phyloP scores from a whole-genome alignment of 2,888 invertebrate genomes.

The Prosopocoilus inquinatus region DNA sequence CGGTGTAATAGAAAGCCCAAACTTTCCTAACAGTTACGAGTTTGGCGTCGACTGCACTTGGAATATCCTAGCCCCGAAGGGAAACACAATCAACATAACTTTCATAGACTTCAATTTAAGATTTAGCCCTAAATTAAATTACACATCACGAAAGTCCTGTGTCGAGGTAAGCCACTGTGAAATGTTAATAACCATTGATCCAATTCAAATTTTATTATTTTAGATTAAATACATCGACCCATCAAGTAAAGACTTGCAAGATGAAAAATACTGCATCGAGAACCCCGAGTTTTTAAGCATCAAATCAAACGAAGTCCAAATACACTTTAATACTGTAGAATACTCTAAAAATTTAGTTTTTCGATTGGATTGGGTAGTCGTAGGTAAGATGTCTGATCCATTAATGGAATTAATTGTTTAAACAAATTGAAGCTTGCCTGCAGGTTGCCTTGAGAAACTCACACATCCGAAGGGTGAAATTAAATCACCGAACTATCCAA shows the following conservation, averaged over 20 bases:
- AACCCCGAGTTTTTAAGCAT: slow-evolving; percentile 38
- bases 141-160: slow-evolving; percentile 49
- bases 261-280: too few species aligned
- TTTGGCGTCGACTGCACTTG: slow-evolving; percentile 69
- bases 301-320: slow-evolving; percentile 56
- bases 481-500: slow-evolving; percentile 64
- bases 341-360: slow-evolving; percentile 65
- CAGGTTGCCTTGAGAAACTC: slow-evolving; percentile 69
- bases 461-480: slow-evolving; percentile 57
- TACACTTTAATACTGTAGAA: slow-evolving; percentile 65
- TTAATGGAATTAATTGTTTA: too few species aligned
- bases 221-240: slow-evolving; percentile 52
- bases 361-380: slow-evolving; percentile 75
- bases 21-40: slow-evolving; percentile 70
- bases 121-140: not conserved
- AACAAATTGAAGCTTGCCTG: slow-evolving; percentile 10
- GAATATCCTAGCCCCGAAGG: slow-evolving; percentile 70
- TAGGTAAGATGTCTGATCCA: slow-evolving; percentile 52
- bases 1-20: slow-evolving; percentile 84
- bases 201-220: too few species aligned
- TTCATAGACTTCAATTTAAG: slow-evolving; percentile 76
- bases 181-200: too few species aligned
- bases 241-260: too few species aligned
- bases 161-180: slow-evolving; percentile 51
- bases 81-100: slow-evolving; percentile 76